Percentiles rank a stretch among this genome's conserved stretches.
These are phyloP conservation scores for Lycaena phlaeas DNA, from an alignment of 2,888 invertebrate genomes.

Conservation along the genomic window DNA sequence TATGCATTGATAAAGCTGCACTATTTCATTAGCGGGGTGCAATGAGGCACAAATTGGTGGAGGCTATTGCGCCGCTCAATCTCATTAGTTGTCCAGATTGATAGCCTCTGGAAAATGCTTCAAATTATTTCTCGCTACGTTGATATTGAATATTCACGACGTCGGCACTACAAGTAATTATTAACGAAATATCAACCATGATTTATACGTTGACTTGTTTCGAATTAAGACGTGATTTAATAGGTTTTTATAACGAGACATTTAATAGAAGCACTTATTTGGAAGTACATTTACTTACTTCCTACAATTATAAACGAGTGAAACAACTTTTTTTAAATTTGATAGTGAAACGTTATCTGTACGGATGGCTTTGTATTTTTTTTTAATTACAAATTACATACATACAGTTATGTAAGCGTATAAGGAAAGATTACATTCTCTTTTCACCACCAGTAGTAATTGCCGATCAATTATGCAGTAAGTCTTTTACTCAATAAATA, in stretches of 20 bases:
- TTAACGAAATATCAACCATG: constrained; percentile 16
- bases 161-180: constrained; percentile 21
- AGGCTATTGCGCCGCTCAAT: constrained; percentile 50
- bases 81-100: constrained; percentile 64
- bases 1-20: constrained; percentile 23
- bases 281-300: not conserved
- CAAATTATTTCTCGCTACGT: constrained; percentile 62
- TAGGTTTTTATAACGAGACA: not conserved
- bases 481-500: not conserved
- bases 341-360: too few relatives aligned
- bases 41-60: constrained; percentile 58
- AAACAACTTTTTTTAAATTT: too few relatives aligned
- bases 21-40: constrained; percentile 52
- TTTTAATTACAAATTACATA: too few relatives aligned
- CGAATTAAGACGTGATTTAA: too few relatives aligned
- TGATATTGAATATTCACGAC: constrained; percentile 54
- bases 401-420: too few relatives aligned
- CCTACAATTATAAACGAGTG: not conserved
- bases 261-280: too few relatives aligned
- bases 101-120: constrained; percentile 60
- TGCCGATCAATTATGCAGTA: not conserved
- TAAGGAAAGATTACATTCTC: too few relatives aligned
- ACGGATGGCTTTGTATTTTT: too few relatives aligned
- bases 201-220: constrained; percentile 1
- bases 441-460: not conserved